Evolutionary conservation across 2,797 vertebrate genomes (phyloP), one percentile per base, ranked within the genome.

Genomic region (Serranus cabrilla): DNA sequence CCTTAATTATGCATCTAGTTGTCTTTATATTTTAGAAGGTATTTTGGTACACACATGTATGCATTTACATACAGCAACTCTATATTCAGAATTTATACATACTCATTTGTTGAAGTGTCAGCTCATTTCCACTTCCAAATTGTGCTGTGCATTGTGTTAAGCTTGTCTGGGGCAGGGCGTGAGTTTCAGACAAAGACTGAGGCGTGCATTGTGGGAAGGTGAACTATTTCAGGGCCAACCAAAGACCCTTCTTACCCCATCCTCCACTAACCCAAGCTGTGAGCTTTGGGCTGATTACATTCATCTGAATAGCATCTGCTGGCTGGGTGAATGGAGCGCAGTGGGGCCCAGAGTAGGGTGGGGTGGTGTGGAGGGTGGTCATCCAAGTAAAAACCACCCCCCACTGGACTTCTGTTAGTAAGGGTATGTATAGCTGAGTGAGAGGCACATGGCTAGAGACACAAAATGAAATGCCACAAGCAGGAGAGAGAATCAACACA

Each of bases 251-350:
- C 70, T 85, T 64, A 47, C 52, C 62, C 90, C 87, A 79, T 85
- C 86, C 91, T 91, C 81, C 82, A 84, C 85, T 58, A 61, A 51
- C 55, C 20, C 63, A 79, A 54, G 76, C 82, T 81, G 75, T 9
- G 65, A 85, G 87, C 81, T 87, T 78, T 71, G 74, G 84, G 80
- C 72, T 78, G 47, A 81, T 74, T 68, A 52, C 69, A 82, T 90
- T 82, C 76, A 90, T 89, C 71, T 89, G 82, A 93, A 91, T 79
- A 90, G 87, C 92, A 93, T 94, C 92, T 93, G 93, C 65, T 74
- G 80, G 78, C 73, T 74, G 50, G 76, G 69, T 91, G 88, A 95
- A 93, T 91, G 78, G 77, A 85, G 82, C 5, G 6, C 45, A 78
- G 52, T 52, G 89, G 89, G 92, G 83, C 89, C 86, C 89, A 66